phyloP scores from a whole-genome alignment of 2,113 vertebrate species.

The Chamaea fasciata region DNA sequence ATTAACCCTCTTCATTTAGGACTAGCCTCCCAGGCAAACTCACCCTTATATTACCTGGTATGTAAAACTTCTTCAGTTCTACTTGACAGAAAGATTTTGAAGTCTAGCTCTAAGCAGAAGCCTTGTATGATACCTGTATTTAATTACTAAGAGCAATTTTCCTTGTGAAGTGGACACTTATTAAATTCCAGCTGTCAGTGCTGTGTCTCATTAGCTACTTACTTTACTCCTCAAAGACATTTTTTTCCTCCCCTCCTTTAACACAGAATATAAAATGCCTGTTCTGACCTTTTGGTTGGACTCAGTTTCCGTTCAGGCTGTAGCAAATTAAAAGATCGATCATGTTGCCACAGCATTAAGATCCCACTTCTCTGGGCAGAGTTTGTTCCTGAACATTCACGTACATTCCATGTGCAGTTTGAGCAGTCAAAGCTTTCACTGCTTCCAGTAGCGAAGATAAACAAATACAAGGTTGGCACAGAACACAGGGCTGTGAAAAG shows the following conservation, averaged over 20 bases:
- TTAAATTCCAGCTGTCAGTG: conserved; percentile 59
- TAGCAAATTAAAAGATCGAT: conserved; percentile 49
- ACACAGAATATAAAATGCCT: conserved; percentile 63
- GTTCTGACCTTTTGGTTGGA: conserved; percentile 66
- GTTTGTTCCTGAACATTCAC: neutral
- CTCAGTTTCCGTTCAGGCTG: conserved; percentile 64
- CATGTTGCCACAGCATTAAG: conserved; percentile 2
- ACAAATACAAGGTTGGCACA: neutral
- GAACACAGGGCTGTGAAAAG: neutral
- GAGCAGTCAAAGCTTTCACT: neutral
- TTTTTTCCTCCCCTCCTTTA: conserved; percentile 42
- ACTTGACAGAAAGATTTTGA: conserved; percentile 13
- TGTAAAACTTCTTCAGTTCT: neutral
- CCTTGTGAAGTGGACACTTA: conserved; percentile 51
- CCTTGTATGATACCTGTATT: conserved; percentile 60
- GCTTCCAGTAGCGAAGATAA: neutral
- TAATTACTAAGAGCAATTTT: conserved; percentile 56
- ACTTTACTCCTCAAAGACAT: conserved; percentile 71
- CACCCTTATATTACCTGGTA: neutral
- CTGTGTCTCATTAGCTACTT: conserved; percentile 71
- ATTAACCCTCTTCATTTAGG: conserved; percentile 1
- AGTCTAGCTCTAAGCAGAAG: conserved; percentile 14
- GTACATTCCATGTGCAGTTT: neutral
- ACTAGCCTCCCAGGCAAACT: conserved; percentile 1
- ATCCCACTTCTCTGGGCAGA: neutral